Base-by-base conservation (phyloP, 1,140 invertebrate genomes). In the Drosophila sucinea region DNA sequence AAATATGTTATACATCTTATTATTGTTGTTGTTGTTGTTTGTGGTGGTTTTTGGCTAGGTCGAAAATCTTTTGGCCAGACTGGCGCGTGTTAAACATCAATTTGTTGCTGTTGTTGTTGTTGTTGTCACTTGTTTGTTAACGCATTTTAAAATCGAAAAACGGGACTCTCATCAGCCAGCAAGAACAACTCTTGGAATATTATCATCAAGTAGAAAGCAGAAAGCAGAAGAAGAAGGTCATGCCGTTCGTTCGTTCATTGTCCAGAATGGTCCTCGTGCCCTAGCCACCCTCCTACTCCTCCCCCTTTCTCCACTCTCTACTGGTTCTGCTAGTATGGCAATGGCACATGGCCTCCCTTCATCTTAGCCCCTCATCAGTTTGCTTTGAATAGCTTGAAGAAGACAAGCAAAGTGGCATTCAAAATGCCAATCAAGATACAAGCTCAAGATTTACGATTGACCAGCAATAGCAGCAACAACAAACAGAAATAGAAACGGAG, bases 61-160 rank as follows among this genome's bases (percentile, higher is more conserved):
- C 44, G 67, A 66, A 67, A 68, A 60, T 51, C 23, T 51, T 51
- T 71, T 63, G 55, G 55, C 70, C 74, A 81, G 81, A 85, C 78
- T 81, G 81, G 82, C 82, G 82, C 82, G 82, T 86, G 82, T 81
- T 69, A 62, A 75, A 75, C 73, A 85, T 85, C 75, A 86, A 85
- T 77, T 85, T 79, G 54, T 70, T 69, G 77, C 17, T 74, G 51
- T 41, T 40, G 54, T 51, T 76, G 60, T 56, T 62, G 57, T 79
- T 72, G 60, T 83, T 75, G 67, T 74, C 78, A 85, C 81, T 85
- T 84, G 81, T 77, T 85, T 71, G 78, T 33, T 79, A 63, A 66
- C 64, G 67, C 67, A 81, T 78, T 85, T 81, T 75, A 81, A 86
- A 85, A 74, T 85, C 65, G 75, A 79, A 61, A 64, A 72, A 47